These are phyloP conservation scores for Bos taurus DNA, from an alignment of 2,113 vertebrate species.

Conservation along the genomic window ARS-UCD2.0 NC_037346.1:36923001-36923500, in stretches of 20 bases:
- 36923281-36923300: constrained; percentile 1
- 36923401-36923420: background rate
- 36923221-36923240: background rate
- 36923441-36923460: background rate
- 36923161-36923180: constrained; percentile 30
- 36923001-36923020: background rate
- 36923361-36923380: background rate
- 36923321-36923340: background rate
- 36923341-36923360: background rate
- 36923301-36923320: background rate
- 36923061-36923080: background rate
- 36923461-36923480: background rate
- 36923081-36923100: background rate
- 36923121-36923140: constrained; percentile 21
- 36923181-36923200: constrained; percentile 36
- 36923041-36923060: background rate
- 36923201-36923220: constrained; percentile 41
- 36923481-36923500: background rate
- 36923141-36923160: constrained; percentile 28
- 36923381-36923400: background rate
- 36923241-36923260: background rate
- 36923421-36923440: background rate
- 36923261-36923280: background rate
- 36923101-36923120: constrained; percentile 55
- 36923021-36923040: background rate